Evolutionary conservation across 1,140 invertebrate species (phyloP), one percentile per base, ranked within the genome.

Genomic region (Anoplophora glabripennis): DNA sequence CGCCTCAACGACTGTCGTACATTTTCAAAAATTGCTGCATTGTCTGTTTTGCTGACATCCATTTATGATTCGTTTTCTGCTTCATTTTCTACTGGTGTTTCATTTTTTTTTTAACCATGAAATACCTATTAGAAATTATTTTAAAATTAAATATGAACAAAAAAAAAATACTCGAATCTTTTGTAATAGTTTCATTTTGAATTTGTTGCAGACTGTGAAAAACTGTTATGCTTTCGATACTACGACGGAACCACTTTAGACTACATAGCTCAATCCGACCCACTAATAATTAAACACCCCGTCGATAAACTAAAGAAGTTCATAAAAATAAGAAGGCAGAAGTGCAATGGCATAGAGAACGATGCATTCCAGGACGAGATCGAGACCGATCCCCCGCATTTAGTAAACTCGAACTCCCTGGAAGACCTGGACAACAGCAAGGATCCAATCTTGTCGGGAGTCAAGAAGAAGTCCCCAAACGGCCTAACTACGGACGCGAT

Each of bases 171-270:
- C n/a, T n/a, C n/a, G n/a, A n/a, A n/a, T n/a, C n/a, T n/a, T n/a
- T n/a, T n/a, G 4, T 5, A 28, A 47, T 49, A 38, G 15, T 61
- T 51, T 14, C 11, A 42, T 57, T 61, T 15, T 10, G 3, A 10
- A 60, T 44, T 34, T 59, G 42, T 64, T 65, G 28, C 67, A 78
- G 76, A 76, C 57, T 74, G 69, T 61, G 73, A 71, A 52, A 79
- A 78, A 68, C 67, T 78, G 49, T 59, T 79, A 59, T 79, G 78
- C 63, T 80, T 80, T 66, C 76, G 79, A 35, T 80, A 80, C 69
- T 80, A 79, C 68, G 75, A 76, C 54, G 75, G 76, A 14, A 54
- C 76, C 17, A 77, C 72, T 28, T 64, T 79, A 38, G 73, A 76
- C 35, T 80, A 76, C 61, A 66, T 80, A 40, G 79, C 78, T 11